Conservation (phyloP, 2,113 vertebrate species). For the Corythornis vintsioides region DNA sequence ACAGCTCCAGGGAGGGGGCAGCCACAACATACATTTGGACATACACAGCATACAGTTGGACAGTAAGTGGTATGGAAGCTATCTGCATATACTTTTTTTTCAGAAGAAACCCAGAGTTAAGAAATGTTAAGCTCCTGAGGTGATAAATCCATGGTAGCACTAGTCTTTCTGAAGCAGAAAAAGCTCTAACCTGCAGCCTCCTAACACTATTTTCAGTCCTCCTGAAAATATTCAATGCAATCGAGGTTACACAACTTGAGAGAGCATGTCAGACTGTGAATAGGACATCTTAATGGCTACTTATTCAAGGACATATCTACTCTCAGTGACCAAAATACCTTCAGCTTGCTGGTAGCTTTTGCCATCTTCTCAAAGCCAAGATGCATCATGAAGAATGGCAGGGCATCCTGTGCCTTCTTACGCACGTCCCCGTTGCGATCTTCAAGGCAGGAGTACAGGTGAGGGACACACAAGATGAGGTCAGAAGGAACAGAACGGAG, state of each 20-base stretch:
- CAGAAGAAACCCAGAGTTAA: not conserved
- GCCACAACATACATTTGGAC: no score
- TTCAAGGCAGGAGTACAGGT: slow-evolving; percentile 91
- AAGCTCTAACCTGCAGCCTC: not conserved
- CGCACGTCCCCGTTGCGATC: slow-evolving; percentile 97
- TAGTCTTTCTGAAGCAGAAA: not conserved
- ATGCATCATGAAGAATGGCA: slow-evolving; percentile 98
- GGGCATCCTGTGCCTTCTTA: slow-evolving; percentile 94
- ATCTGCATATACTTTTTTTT: not conserved
- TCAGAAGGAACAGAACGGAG: slow-evolving; percentile 87
- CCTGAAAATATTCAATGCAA: not conserved
- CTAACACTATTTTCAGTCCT: not conserved
- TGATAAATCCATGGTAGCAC: not conserved
- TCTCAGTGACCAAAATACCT: slow-evolving; percentile 75
- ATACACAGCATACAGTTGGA: not conserved
- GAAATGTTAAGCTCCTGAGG: not conserved
- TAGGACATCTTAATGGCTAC: not conserved
- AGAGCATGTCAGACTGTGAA: not conserved
- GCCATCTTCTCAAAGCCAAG: slow-evolving; percentile 95
- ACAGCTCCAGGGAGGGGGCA: no score
- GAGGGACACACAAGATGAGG: slow-evolving; percentile 87
- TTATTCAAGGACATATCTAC: not conserved
- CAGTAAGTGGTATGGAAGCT: not conserved
- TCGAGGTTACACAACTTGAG: not conserved
- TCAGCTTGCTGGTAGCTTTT: slow-evolving; percentile 92